Conservation (phyloP, 2,888 invertebrate species). For the Crossocerus cetratus region DNA sequence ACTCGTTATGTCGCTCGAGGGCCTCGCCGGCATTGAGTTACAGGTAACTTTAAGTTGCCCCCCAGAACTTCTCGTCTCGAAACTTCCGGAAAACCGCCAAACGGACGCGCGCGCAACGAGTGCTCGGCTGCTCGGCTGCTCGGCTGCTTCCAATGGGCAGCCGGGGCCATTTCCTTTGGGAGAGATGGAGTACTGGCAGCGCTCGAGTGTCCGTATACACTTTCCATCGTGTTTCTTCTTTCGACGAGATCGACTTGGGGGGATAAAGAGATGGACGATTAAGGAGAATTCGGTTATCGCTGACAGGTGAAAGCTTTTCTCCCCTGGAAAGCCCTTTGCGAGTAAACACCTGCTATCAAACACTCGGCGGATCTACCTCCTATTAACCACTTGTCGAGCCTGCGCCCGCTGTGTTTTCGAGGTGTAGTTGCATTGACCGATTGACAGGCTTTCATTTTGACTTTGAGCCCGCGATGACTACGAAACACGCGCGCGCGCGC, state of each 20-base stretch:
- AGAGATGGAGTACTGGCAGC: constrained; percentile 26
- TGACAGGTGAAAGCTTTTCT: too few relatives aligned
- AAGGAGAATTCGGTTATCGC: too few relatives aligned
- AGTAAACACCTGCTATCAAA: too few relatives aligned
- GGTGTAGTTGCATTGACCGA: too few relatives aligned
- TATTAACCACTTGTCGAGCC: too few relatives aligned
- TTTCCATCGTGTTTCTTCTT: constrained; percentile 19
- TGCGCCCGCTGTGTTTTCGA: too few relatives aligned
- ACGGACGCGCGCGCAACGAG: constrained; percentile 40
- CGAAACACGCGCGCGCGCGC: neutral
- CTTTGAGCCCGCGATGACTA: neutral
- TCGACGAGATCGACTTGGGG: neutral
- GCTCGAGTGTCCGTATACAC: constrained; percentile 27
- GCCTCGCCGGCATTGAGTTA: constrained; percentile 49
- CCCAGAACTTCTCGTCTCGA: constrained; percentile 55
- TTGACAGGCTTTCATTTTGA: too few relatives aligned
- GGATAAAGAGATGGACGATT: too few relatives aligned
- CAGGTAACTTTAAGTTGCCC: constrained; percentile 57
- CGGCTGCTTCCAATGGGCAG: constrained; percentile 18
- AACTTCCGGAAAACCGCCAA: constrained; percentile 58
- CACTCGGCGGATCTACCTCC: too few relatives aligned
- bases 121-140: constrained; percentile 17
- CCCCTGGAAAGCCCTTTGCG: too few relatives aligned
- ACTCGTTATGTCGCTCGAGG: constrained; percentile 46
- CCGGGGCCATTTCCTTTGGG: constrained; percentile 22